Evolutionary conservation across 35 echinoderm and acorn worm species (phyloP).

Genomic region (Apostichopus californicus): DNA sequence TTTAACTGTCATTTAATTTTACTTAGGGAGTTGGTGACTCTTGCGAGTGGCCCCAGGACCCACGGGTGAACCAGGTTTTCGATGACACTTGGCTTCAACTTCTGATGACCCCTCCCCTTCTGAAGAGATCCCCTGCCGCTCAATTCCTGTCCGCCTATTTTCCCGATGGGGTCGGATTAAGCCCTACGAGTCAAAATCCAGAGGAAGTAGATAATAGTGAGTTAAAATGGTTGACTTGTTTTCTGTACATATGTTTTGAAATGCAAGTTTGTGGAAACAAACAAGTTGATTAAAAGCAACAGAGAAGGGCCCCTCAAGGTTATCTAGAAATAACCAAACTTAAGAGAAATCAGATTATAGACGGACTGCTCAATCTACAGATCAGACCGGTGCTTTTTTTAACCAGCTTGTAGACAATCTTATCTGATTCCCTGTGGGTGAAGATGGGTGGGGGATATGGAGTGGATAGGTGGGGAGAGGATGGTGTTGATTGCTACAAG

Average conservation of each 20-base stretch:
- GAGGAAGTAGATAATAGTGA: neutral
- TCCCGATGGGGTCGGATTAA: constrained; percentile 91
- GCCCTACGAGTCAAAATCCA: constrained; percentile 63
- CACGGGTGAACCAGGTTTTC: constrained; percentile 66
- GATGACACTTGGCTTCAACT: constrained; percentile 68
- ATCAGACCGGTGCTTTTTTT: too few species aligned
- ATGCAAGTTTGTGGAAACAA: neutral
- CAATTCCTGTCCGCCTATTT: constrained; percentile 74
- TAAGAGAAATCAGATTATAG: too few species aligned
- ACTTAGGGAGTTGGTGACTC: constrained; percentile 11
- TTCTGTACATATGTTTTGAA: neutral
- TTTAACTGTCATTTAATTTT: neutral
- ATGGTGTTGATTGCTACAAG: too few species aligned
- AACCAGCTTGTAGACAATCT: too few species aligned
- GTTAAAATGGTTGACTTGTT: neutral
- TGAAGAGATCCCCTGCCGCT: constrained; percentile 91
- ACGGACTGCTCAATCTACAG: too few species aligned
- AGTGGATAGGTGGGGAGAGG: too few species aligned
- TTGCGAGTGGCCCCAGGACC: constrained; percentile 42
- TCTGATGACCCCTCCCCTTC: constrained; percentile 74
- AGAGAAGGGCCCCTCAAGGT: too few species aligned
- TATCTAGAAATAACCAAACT: too few species aligned
- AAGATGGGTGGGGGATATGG: too few species aligned
- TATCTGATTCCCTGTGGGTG: too few species aligned
- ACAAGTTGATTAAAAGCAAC: neutral